Evolutionary conservation across 2,888 invertebrate species (phyloP).

Genomic region (Rhagophthalmus giganteus): DNA sequence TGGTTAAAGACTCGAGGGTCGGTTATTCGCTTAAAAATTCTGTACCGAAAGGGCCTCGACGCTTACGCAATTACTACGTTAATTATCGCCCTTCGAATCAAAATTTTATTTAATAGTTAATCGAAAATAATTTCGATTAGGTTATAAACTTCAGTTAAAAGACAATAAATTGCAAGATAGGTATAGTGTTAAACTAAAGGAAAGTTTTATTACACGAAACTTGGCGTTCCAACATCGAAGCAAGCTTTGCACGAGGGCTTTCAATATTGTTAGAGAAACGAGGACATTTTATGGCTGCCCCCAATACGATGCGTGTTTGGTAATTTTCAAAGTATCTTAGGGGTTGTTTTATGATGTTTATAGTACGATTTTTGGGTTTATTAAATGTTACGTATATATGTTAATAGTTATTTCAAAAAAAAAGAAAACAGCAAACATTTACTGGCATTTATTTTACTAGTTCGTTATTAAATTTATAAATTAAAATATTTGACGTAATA

Average conservation of each 20-base stretch:
- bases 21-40: too few relatives aligned
- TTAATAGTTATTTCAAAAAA: background rate
- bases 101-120: too few relatives aligned
- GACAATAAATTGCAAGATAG: background rate
- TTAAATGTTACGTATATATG: slow-evolving; percentile 24
- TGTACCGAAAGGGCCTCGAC: too few relatives aligned
- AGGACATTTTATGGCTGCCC: slow-evolving; percentile 32
- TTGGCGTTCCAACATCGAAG: slow-evolving; percentile 28
- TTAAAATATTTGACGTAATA: background rate
- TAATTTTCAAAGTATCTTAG: slow-evolving; percentile 33
- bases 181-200: slow-evolving; percentile 15
- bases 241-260: slow-evolving; percentile 31
- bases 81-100: too few relatives aligned
- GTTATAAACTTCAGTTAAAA: background rate
- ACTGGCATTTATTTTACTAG: background rate
- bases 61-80: too few relatives aligned
- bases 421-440: background rate
- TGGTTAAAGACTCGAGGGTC: too few relatives aligned
- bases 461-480: background rate
- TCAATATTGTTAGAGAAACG: slow-evolving; percentile 32
- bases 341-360: slow-evolving; percentile 31
- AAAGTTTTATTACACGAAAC: slow-evolving; percentile 19
- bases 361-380: slow-evolving; percentile 29
- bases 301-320: slow-evolving; percentile 32
- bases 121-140: too few relatives aligned